Evolutionary conservation across 2,888 invertebrate species (phyloP).

Genomic region (Busseola fusca): DNA sequence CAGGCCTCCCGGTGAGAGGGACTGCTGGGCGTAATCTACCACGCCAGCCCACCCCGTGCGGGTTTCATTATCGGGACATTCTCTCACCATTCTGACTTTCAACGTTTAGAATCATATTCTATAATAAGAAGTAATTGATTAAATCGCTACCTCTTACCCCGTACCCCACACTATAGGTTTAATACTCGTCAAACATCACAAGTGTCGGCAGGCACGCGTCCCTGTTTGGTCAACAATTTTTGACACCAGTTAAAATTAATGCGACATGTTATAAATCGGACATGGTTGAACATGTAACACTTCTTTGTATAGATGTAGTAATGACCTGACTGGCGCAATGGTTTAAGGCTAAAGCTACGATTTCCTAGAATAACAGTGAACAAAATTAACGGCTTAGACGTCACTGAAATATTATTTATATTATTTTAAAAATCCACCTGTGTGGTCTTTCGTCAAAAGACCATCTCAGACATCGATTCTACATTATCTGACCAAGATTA

Average conservation of each 20-base stretch:
- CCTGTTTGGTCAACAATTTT: slow-evolving; percentile 62
- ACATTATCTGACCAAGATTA: no score
- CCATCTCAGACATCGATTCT: no score
- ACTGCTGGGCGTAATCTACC: no score
- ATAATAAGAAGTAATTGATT: no score
- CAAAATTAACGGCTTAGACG: neutral
- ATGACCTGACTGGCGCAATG: slow-evolving; percentile 5
- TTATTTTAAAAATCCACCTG: no score
- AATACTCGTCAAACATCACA: slow-evolving; percentile 61
- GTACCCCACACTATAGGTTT: slow-evolving; percentile 19
- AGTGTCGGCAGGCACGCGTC: slow-evolving; percentile 58
- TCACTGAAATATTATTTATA: neutral
- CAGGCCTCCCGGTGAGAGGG: no score
- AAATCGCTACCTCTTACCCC: slow-evolving; percentile 6
- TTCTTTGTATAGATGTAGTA: slow-evolving; percentile 14
- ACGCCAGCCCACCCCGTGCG: no score
- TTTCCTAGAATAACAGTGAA: neutral
- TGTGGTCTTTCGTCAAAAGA: no score
- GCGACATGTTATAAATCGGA: slow-evolving; percentile 49
- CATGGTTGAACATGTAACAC: slow-evolving; percentile 19
- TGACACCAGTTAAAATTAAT: slow-evolving; percentile 57
- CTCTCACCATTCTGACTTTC: no score
- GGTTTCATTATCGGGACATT: no score
- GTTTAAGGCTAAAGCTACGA: neutral
- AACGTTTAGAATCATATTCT: no score